Base-by-base conservation (phyloP, 2,888 invertebrate genomes). In the Choristoneura rosaceana region DNA sequence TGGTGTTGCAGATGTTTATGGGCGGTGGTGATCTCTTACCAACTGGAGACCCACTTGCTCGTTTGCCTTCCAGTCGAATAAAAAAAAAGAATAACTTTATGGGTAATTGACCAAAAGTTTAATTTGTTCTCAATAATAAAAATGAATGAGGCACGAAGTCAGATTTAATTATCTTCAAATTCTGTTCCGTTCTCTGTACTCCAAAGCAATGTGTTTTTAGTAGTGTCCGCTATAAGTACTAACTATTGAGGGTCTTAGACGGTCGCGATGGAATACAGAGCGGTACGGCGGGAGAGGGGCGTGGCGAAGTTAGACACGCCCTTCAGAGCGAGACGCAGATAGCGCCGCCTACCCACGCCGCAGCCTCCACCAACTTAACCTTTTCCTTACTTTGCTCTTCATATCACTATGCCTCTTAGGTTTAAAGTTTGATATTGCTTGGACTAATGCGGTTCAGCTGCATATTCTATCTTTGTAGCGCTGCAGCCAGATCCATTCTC, bases 231-330 rank as follows among this genome's bases (percentile, higher is more conserved):
- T 58, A 45, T 60, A 59, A 59, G 59, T 59, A 69, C 47, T 60
- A 70, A 66, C 68, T 38, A 69, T 68, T 60, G 60, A 62, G 69
- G 50, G 68, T 59, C 77, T 76, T 77, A 76, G 77, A 73, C 74
- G 65, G 75, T 50, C 80, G 77, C 52, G 25, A 70, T 71, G 73
- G 77, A 79, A 80, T 82, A 80, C 81, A 79, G 75, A 75, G 78
- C 76, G 82, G 78, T 76, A 82, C 80, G 81, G 81, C 79, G 76
- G 69, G 60, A 74, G 76, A 69, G 79, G 77, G 83, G 93, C 92
- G 93, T 92, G 88, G 74, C 84, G 71, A 68, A 45, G 58, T 66
- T 62, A 75, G 89, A 86, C 92, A 93, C 93, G 92, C 93, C 93
- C 87, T 84, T 83, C 82, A 84, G 88, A 89, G 86, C 84, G 90